phyloP scores from a whole-genome alignment of 2,797 vertebrate species.

The Melanotaenia pygmaea region DNA sequence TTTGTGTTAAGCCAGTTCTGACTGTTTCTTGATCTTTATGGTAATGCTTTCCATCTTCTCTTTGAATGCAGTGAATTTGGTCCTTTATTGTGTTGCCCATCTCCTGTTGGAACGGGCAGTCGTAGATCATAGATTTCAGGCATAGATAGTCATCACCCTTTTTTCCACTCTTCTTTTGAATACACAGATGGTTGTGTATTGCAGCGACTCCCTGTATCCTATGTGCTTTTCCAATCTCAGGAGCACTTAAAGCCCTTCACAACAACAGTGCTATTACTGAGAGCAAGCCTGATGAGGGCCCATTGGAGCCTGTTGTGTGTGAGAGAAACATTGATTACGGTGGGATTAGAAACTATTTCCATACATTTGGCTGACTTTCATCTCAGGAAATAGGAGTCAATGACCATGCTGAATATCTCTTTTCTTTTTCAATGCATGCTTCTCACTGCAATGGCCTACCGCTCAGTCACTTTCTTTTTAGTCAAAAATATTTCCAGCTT shows the following conservation, averaged over 20 bases:
- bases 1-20: constrained; percentile 38
- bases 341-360: constrained; percentile 65
- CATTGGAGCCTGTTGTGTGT: constrained; percentile 58
- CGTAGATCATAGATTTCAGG: constrained; percentile 55
- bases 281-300: constrained; percentile 49
- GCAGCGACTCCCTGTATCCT: constrained; percentile 41
- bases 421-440: constrained; percentile 32
- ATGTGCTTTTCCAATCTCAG: constrained; percentile 43
- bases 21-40: constrained; percentile 37
- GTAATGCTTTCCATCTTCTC: constrained; percentile 44
- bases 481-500: constrained; percentile 11
- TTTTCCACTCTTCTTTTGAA: constrained; percentile 29
- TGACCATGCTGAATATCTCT: constrained; percentile 16
- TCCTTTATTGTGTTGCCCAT: constrained; percentile 47
- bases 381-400: constrained; percentile 54
- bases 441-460: constrained; percentile 40
- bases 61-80: constrained; percentile 44
- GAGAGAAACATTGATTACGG: constrained; percentile 58
- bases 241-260: constrained; percentile 50
- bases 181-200: constrained; percentile 52
- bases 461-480: not conserved
- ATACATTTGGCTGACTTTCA: constrained; percentile 66
- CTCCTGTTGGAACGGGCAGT: constrained; percentile 45
- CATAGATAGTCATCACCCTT: constrained; percentile 26
- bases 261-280: constrained; percentile 59